Percentiles rank a stretch among this genome's conserved stretches.
Evolutionary conservation across 2,797 vertebrate genomes (phyloP).

Genomic region (Pogoniulus pusillus): DNA sequence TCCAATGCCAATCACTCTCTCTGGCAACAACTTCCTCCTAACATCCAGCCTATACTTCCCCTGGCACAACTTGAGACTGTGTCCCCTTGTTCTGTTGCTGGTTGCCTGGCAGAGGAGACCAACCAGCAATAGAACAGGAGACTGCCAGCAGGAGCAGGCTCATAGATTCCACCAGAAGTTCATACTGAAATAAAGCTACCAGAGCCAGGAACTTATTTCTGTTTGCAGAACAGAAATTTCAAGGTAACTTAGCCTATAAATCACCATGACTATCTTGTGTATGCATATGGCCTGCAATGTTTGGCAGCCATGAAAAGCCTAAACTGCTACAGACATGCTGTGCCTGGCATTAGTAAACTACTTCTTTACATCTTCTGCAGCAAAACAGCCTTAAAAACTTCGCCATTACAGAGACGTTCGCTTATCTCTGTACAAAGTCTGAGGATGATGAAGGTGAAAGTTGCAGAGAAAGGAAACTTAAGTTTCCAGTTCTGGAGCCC

Average conservation of each 20-base stretch:
- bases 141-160: neutral
- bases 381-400: neutral
- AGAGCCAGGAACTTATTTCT: neutral
- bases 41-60: too few relatives aligned
- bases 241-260: slow-evolving; percentile 46
- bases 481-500: too few relatives aligned
- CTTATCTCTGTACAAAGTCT: neutral
- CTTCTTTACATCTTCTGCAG: neutral
- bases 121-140: too few relatives aligned
- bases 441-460: neutral
- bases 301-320: neutral
- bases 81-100: too few relatives aligned
- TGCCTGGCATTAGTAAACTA: neutral
- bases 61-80: too few relatives aligned
- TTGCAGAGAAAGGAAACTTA: neutral
- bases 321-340: neutral
- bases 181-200: neutral
- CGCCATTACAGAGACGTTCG: neutral
- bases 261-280: slow-evolving; percentile 52
- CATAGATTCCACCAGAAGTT: neutral
- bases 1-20: too few relatives aligned
- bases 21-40: too few relatives aligned
- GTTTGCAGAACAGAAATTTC: slow-evolving; percentile 37
- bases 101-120: too few relatives aligned
- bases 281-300: neutral